phyloP scores from a whole-genome alignment of 2,113 vertebrate genomes.

The Penelope pileata region DNA sequence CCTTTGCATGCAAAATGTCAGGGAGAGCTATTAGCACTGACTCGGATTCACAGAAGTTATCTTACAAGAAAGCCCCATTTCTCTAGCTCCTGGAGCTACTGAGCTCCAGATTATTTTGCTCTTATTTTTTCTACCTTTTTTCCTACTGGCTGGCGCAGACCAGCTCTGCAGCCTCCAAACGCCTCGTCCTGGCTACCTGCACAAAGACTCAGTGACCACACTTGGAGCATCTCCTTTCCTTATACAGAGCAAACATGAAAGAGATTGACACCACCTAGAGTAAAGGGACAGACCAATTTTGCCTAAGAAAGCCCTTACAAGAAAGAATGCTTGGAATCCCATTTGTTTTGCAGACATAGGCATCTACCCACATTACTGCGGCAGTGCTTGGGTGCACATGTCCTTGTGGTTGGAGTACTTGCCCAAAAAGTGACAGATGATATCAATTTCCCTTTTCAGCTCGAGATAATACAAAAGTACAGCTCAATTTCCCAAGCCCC shows the following conservation, averaged over 20 bases:
- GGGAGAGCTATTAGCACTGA: background rate
- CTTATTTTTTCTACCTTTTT: background rate
- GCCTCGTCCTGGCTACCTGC: background rate
- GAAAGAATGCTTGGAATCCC: constrained; percentile 7
- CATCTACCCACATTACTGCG: background rate
- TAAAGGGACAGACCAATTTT: background rate
- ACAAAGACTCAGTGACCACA: rapidly evolving
- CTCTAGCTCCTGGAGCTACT: background rate
- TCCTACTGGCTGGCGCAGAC: background rate
- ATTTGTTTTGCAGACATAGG: background rate
- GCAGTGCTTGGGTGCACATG: background rate
- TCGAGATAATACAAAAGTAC: background rate
- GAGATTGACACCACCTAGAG: background rate
- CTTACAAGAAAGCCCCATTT: background rate
- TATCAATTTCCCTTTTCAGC: background rate
- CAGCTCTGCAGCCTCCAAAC: background rate
- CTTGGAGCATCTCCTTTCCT: rapidly evolving
- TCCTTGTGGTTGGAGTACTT: background rate
- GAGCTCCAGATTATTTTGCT: background rate
- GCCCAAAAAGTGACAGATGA: constrained; percentile 14
- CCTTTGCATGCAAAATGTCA: background rate
- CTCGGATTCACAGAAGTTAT: background rate
- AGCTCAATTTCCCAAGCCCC: background rate
- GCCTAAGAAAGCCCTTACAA: background rate
- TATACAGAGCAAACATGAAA: background rate